phyloP scores from a whole-genome alignment of 1,140 invertebrate species.

The Ganaspis sp. region DNA sequence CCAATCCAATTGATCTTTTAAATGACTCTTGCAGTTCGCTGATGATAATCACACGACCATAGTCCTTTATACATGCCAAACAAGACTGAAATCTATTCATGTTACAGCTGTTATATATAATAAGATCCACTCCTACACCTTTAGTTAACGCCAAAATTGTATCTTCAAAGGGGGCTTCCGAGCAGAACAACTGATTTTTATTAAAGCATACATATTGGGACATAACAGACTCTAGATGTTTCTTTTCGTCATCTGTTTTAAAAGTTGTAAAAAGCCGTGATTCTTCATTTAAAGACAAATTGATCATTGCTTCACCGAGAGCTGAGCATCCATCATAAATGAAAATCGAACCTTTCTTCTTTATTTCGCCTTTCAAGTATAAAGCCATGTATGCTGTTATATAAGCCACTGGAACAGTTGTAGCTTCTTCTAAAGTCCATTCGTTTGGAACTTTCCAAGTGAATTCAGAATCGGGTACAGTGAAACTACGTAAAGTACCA shows the following conservation, averaged over 20 bases:
- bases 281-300: conserved; percentile 78
- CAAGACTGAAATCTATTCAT: conserved; percentile 58
- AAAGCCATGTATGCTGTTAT: conserved; percentile 91
- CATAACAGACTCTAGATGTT: conserved; percentile 85
- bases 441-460: conserved; percentile 83
- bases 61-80: conserved; percentile 78
- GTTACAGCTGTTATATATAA: conserved; percentile 72
- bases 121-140: conserved; percentile 81
- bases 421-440: conserved; percentile 79
- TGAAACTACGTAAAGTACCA: conserved; percentile 89
- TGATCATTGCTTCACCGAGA: conserved; percentile 84
- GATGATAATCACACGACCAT: conserved; percentile 83
- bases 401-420: conserved; percentile 77
- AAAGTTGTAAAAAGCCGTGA: conserved; percentile 83
- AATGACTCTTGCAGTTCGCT: conserved; percentile 81
- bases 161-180: conserved; percentile 61
- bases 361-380: conserved; percentile 80
- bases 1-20: conserved; percentile 77
- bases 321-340: conserved; percentile 83
- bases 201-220: conserved; percentile 80
- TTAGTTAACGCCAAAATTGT: conserved; percentile 77
- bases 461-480: conserved; percentile 86
- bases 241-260: conserved; percentile 85
- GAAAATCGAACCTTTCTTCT: conserved; percentile 79
- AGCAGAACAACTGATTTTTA: conserved; percentile 52